phyloP scores from a whole-genome alignment of 2,113 vertebrate genomes.

The Lethenteron reissneri region DNA sequence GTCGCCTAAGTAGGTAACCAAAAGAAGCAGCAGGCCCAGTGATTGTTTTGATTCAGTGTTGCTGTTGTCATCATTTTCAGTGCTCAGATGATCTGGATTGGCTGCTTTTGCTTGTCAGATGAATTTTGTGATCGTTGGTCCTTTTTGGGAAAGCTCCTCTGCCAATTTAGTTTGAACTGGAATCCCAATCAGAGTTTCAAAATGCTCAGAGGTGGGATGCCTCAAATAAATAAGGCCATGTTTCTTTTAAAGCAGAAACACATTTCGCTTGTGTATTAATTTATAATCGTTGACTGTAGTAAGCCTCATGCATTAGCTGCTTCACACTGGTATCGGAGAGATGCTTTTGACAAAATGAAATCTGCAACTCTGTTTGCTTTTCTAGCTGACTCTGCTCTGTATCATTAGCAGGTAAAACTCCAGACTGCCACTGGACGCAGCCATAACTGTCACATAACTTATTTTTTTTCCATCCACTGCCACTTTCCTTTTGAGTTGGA shows the following conservation, averaged over 20 bases:
- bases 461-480: not conserved
- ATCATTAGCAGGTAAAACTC: not conserved
- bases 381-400: not conserved
- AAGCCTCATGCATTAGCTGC: not conserved
- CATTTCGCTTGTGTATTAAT: no score
- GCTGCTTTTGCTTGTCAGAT: slow-evolving; percentile 6
- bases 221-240: slow-evolving; percentile 10
- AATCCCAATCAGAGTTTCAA: slow-evolving; percentile 1
- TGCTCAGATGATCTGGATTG: not conserved
- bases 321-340: no score
- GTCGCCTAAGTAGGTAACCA: slow-evolving; percentile 7
- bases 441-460: slow-evolving; percentile 4
- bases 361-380: no score
- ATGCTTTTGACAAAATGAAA: slow-evolving; percentile 6
- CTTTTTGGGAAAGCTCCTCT: slow-evolving; percentile 11
- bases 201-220: slow-evolving; percentile 10
- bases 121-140: slow-evolving; percentile 8
- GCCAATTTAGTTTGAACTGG: slow-evolving; percentile 7
- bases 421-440: slow-evolving; percentile 9
- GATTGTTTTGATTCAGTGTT: slow-evolving; percentile 5
- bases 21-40: not conserved
- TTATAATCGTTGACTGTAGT: no score
- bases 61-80: slow-evolving; percentile 5
- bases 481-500: no score
- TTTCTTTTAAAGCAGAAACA: slow-evolving; percentile 7